phyloP scores from a whole-genome alignment of 2,797 vertebrate genomes.

The Helarctos malayanus region DNA sequence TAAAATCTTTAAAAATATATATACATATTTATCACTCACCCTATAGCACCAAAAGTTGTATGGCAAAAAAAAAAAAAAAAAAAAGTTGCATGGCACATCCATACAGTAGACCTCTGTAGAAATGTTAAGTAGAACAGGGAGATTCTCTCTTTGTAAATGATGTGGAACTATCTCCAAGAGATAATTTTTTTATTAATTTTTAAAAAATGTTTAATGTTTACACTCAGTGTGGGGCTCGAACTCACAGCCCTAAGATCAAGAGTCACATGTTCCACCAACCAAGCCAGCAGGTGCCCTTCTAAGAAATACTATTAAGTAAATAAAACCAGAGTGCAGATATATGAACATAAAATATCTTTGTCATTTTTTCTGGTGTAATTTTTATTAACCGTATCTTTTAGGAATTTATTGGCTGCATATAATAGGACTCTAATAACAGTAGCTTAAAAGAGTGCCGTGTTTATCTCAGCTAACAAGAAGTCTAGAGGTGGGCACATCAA shows the following conservation, averaged over 20 bases:
- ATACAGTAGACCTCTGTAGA: background rate
- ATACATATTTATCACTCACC: background rate
- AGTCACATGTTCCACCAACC: background rate
- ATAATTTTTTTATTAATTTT: background rate
- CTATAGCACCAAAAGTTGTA: background rate
- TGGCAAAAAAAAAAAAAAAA: background rate
- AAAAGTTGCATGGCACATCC: background rate
- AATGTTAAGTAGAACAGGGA: slow-evolving; percentile 11
- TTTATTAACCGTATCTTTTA: slow-evolving; percentile 7
- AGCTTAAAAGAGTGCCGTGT: background rate
- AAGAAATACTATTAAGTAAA: slow-evolving; percentile 36
- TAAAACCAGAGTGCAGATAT: slow-evolving; percentile 48
- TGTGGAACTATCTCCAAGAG: background rate
- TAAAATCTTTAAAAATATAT: too few species aligned
- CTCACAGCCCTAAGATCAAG: background rate
- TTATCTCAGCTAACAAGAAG: background rate
- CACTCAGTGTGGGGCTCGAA: background rate
- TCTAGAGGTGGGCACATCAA: background rate
- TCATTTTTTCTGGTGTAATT: background rate
- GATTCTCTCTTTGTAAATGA: slow-evolving; percentile 13
- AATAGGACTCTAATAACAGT: background rate
- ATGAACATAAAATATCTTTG: background rate
- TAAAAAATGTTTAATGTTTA: background rate
- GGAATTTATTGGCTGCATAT: background rate
- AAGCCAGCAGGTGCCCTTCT: background rate